Percentiles rank a stretch among this genome's conserved stretches.
phyloP scores from a whole-genome alignment of 2,113 vertebrate genomes.

The Cynopterus brachyotis region DNA sequence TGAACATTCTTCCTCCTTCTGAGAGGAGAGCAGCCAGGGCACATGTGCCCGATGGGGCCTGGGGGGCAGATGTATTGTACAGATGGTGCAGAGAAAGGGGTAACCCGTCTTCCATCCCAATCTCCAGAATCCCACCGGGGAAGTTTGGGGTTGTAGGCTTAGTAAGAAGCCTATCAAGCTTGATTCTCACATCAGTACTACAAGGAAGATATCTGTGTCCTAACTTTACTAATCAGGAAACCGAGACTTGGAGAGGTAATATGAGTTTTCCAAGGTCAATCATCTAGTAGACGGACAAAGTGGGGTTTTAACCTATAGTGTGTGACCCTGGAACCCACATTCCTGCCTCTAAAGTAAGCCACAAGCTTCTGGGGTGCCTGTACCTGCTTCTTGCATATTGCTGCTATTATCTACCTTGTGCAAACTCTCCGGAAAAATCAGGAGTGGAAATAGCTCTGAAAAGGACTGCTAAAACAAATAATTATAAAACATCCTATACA shows the following conservation, averaged over 20 bases:
- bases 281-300: not conserved
- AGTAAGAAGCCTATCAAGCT: not conserved
- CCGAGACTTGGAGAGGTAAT: not conserved
- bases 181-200: not conserved
- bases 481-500: not conserved
- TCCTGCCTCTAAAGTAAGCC: not conserved
- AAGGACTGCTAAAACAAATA: not conserved
- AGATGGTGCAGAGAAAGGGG: not conserved
- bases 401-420: not conserved
- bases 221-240: not conserved
- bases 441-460: not conserved
- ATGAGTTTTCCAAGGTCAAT: not conserved
- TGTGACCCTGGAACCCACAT: not conserved
- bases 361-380: not conserved
- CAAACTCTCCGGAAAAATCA: not conserved
- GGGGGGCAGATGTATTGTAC: not conserved
- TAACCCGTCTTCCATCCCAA: accelerated
- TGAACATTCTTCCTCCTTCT: not conserved
- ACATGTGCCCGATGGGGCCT: not conserved
- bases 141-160: not conserved
- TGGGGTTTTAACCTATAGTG: not conserved
- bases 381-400: not conserved
- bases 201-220: not conserved
- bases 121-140: not conserved
- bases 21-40: not conserved